Base-by-base conservation (phyloP, 2,888 invertebrate genomes). In the Brenthis daphne region DNA sequence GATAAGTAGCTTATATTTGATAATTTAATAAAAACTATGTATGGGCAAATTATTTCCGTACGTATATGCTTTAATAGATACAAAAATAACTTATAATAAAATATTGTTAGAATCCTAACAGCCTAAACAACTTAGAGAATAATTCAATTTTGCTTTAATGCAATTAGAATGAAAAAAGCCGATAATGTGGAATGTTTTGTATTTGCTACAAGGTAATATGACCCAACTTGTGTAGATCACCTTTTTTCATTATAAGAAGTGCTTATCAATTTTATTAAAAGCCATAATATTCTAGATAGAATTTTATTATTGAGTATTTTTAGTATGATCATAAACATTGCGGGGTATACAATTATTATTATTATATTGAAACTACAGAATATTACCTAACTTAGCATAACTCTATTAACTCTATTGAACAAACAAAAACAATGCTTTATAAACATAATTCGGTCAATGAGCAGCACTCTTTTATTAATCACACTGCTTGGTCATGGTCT, bases 181-280 rank as follows among this genome's bases (percentile, higher is more conserved):
- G 50, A 29, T 24, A 60, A 60, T 60, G 50, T 60, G n/a, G 24
- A 29, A 60, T n/a, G n/a, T 60, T 11, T 60, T 29, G 29, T 48
- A 60, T 14, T 24, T 58, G 16, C 60, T n/a, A 60, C 6, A 11
- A 50, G 29, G 60, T 60, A 60, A 48, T 29, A 50, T 54, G 57
- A 68, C 50, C 57, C 57, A 64, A 58, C 54, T 56, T 48, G 37
- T 64, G 33, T 56, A 53, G 58, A 64, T 61, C 57, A 57, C 53
- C 57, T 65, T 60, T 53, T 53, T 60, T 68, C 64, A 70, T 70
- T 65, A 65, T 48, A 48, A 51, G 57, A 61, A 71, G 65, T 68
- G 71, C 24, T 57, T 68, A 64, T 65, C 57, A 55, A 68, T 48
- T 57, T 65, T 71, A 71, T 68, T 71, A 43, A 61, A 70, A 29